These are phyloP conservation scores for Corynorhinus townsendii DNA, from an alignment of 2,113 vertebrate genomes.

Conservation along the genomic window DNA sequence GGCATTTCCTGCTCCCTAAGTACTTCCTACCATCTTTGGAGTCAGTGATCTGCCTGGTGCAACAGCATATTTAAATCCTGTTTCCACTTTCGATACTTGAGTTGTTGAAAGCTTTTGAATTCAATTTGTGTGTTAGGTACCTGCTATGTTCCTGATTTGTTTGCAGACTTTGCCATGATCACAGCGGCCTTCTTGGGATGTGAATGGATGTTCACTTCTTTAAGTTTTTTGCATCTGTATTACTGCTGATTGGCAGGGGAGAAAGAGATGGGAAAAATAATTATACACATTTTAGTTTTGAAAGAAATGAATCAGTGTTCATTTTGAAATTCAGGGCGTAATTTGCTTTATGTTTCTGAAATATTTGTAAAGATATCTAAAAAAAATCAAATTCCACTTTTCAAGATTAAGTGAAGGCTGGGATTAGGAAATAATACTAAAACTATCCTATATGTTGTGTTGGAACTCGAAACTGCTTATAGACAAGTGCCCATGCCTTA, in stretches of 20 bases:
- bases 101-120: background rate
- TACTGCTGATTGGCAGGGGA: slow-evolving; percentile 39
- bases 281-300: background rate
- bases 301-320: background rate
- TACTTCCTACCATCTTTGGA: background rate
- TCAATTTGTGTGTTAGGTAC: background rate
- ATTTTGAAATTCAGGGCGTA: background rate
- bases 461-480: background rate
- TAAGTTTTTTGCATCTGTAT: slow-evolving; percentile 38
- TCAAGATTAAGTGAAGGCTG: background rate
- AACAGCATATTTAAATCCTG: background rate
- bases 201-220: background rate
- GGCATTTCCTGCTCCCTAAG: background rate
- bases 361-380: background rate
- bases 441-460: background rate
- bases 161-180: background rate
- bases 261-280: background rate
- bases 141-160: slow-evolving; percentile 3
- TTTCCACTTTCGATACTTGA: background rate
- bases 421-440: background rate
- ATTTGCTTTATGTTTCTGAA: background rate
- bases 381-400: background rate
- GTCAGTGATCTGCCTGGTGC: background rate
- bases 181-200: background rate
- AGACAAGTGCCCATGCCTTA: background rate